A percentile compares a stretch with the other conserved stretches of the same genome.
Conservation (phyloP, 1,140 invertebrate genomes). For the Dendroctonus ponderosae region DNA sequence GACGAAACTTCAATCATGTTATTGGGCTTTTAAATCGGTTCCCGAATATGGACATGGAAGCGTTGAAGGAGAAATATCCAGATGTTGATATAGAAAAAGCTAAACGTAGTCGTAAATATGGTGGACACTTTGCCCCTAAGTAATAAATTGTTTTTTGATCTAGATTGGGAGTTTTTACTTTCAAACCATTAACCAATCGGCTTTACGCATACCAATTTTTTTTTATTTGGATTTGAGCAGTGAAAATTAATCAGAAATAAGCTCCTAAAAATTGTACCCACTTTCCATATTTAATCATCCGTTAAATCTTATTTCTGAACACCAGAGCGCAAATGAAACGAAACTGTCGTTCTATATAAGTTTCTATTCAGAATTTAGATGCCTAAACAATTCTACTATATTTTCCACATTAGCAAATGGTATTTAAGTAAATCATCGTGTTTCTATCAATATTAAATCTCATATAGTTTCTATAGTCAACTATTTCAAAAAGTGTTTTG, state of each 20-base stretch:
- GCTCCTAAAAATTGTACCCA: not conserved
- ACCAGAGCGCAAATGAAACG: no score
- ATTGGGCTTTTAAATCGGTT: slow-evolving; percentile 68
- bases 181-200: not conserved
- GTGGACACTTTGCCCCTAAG: slow-evolving; percentile 62
- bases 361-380: no score
- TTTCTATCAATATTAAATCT: no score
- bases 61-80: slow-evolving; percentile 72
- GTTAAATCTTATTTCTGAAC: not conserved
- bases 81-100: slow-evolving; percentile 71
- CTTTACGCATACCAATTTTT: not conserved
- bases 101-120: slow-evolving; percentile 55
- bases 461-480: no score
- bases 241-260: not conserved
- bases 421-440: no score
- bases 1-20: slow-evolving; percentile 64
- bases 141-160: slow-evolving; percentile 31
- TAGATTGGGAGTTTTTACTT: not conserved
- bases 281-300: not conserved
- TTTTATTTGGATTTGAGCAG: not conserved
- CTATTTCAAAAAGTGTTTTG: no score
- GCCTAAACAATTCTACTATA: no score
- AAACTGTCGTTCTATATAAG: no score
- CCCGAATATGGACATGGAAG: slow-evolving; percentile 72
- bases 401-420: no score